phyloP scores from a whole-genome alignment of 1,140 invertebrate genomes.

The Drosophila fuyamai region DNA sequence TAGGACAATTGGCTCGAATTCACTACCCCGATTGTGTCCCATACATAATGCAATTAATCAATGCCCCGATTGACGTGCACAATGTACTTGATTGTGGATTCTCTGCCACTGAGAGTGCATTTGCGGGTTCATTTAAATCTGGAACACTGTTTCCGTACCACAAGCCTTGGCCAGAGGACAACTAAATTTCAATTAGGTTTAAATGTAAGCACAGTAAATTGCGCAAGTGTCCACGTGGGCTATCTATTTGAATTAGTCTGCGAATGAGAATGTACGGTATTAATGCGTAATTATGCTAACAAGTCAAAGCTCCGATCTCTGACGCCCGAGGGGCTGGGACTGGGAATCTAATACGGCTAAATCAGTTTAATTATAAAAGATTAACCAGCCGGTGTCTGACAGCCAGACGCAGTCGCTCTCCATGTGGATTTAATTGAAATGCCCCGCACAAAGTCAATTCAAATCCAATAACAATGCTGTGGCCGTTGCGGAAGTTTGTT shows the following conservation, averaged over 20 bases:
- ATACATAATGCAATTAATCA: conserved; percentile 37
- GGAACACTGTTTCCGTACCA: neutral
- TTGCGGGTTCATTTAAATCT: conserved; percentile 36
- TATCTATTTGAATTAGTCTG: conserved; percentile 66
- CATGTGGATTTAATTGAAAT: conserved; percentile 71
- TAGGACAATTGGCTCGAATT: neutral
- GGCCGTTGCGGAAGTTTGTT: conserved; percentile 66
- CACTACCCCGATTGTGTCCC: neutral
- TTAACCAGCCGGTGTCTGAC: conserved; percentile 55
- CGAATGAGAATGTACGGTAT: conserved; percentile 78
- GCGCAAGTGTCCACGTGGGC: conserved; percentile 49
- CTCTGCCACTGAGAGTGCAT: conserved; percentile 22
- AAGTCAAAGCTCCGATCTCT: conserved; percentile 60
- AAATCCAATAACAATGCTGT: conserved; percentile 73
- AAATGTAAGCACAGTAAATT: conserved; percentile 68
- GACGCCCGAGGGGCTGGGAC: conserved; percentile 7
- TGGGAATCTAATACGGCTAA: conserved; percentile 36
- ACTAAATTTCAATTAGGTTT: conserved; percentile 79
- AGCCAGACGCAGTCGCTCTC: conserved; percentile 11
- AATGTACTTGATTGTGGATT: conserved; percentile 35
- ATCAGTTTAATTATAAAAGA: conserved; percentile 83
- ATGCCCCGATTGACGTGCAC: conserved; percentile 2
- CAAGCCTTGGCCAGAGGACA: conserved; percentile 21
- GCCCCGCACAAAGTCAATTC: conserved; percentile 68
- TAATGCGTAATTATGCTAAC: conserved; percentile 80